phyloP scores from a whole-genome alignment of 2,113 vertebrate genomes.

The Syngnathus scovelli region DNA sequence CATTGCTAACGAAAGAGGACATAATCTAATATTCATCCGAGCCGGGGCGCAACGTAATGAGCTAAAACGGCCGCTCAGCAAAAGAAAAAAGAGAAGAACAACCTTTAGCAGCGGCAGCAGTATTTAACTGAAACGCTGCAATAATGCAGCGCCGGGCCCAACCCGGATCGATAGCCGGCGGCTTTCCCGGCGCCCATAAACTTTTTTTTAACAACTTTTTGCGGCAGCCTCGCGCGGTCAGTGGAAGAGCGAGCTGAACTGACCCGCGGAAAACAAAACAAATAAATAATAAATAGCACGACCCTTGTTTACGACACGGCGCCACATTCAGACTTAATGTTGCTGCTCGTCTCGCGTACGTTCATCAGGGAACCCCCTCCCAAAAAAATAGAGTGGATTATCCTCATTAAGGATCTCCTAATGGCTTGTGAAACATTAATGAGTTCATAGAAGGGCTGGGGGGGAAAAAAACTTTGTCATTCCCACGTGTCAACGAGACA shows the following conservation, averaged over 20 bases:
- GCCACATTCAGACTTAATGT: constrained; percentile 57
- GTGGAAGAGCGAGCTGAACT: constrained; percentile 3
- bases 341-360: constrained; percentile 46
- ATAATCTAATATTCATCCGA: constrained; percentile 49
- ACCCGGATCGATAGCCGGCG: constrained; percentile 57
- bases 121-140: constrained; percentile 56
- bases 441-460: constrained; percentile 25
- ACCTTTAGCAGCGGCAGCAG: constrained; percentile 52
- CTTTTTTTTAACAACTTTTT: constrained; percentile 48
- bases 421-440: constrained; percentile 51
- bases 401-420: constrained; percentile 54
- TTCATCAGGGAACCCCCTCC: constrained; percentile 35
- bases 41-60: constrained; percentile 40
- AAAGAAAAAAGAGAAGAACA: constrained; percentile 28
- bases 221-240: constrained; percentile 47
- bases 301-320: not conserved
- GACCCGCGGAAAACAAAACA: not conserved
- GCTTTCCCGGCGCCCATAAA: constrained; percentile 56
- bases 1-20: constrained; percentile 32
- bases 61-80: constrained; percentile 55
- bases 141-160: constrained; percentile 52
- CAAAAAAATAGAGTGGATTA: constrained; percentile 42
- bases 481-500: constrained; percentile 8
- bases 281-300: not conserved
- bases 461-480: constrained; percentile 17